These are phyloP conservation scores for Isaurus tuberculatus DNA, from an alignment of 92 coral and sea anemone genomes.

Conservation along the genomic window DNA sequence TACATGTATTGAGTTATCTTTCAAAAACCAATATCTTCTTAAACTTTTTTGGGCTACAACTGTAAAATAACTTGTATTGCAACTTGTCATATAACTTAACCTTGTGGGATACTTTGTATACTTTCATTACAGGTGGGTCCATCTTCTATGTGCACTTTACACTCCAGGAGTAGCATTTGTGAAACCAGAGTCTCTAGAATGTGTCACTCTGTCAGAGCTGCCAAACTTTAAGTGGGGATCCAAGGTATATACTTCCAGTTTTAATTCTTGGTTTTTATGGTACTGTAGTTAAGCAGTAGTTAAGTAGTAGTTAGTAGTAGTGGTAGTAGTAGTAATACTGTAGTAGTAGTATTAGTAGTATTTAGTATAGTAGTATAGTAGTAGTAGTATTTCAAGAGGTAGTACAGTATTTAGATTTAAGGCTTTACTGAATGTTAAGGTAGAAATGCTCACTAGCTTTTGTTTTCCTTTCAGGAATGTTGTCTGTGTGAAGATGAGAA, in stretches of 20 bases:
- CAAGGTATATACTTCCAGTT: slow-evolving; percentile 61
- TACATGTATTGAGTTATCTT: no score
- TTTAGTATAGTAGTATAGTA: no score
- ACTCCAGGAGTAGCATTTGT: slow-evolving; percentile 99
- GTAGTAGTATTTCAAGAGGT: not conserved
- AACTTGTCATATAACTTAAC: not conserved
- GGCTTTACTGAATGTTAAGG: not conserved
- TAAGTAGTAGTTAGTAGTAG: no score
- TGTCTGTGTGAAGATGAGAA: slow-evolving; percentile 93
- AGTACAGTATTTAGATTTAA: not conserved
- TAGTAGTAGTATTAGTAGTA: no score
- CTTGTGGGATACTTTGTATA: not conserved
- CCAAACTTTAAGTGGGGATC: slow-evolving; percentile 96
- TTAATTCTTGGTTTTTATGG: no score
- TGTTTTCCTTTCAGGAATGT: slow-evolving; percentile 74
- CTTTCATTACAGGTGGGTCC: slow-evolving; percentile 85
- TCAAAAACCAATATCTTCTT: no score
- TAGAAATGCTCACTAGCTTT: not conserved
- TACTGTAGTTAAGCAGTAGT: no score
- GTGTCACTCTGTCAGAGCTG: slow-evolving; percentile 91
- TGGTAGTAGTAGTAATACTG: no score
- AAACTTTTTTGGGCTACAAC: no score
- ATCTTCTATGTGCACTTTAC: slow-evolving; percentile 93
- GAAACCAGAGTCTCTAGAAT: slow-evolving; percentile 88
- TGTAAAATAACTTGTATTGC: not conserved